Conservation (phyloP, 2,888 invertebrate species). For the Trachelus tabidus region DNA sequence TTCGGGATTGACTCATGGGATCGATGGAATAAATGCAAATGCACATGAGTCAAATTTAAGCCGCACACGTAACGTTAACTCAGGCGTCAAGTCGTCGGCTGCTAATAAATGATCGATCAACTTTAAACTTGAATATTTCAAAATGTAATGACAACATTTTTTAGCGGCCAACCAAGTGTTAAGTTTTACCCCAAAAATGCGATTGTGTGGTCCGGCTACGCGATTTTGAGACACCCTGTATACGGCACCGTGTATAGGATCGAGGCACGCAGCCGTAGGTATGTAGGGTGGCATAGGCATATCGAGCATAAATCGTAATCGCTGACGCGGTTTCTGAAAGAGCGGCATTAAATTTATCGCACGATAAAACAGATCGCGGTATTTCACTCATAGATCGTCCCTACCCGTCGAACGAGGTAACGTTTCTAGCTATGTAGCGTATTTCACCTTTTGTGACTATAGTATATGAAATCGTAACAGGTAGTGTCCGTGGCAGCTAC, state of each 20-base stretch:
- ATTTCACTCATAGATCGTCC: constrained; percentile 33
- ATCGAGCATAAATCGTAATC: constrained; percentile 28
- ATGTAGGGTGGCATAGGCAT: constrained; percentile 12
- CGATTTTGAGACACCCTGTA: background rate
- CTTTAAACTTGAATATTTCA: too few species aligned
- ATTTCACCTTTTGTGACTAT: constrained; percentile 26
- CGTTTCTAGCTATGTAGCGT: constrained; percentile 16
- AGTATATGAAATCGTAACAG: constrained; percentile 20
- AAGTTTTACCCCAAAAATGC: too few species aligned
- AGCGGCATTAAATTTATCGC: constrained; percentile 43
- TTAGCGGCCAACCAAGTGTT: too few species aligned
- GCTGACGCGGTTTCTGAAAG: constrained; percentile 19
- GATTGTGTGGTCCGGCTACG: too few species aligned
- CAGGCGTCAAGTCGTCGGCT: too few species aligned
- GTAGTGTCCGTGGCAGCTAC: background rate
- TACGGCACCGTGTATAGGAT: background rate
- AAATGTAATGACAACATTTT: too few species aligned
- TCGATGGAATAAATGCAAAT: too few species aligned
- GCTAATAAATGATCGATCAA: too few species aligned
- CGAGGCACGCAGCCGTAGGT: background rate
- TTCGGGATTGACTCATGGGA: too few species aligned
- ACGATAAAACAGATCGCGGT: constrained; percentile 42
- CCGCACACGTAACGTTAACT: too few species aligned
- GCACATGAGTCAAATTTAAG: too few species aligned
- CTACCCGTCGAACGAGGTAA: constrained; percentile 23